phyloP scores from a whole-genome alignment of 2,113 vertebrate species.

The Corythoichthys intestinalis region DNA sequence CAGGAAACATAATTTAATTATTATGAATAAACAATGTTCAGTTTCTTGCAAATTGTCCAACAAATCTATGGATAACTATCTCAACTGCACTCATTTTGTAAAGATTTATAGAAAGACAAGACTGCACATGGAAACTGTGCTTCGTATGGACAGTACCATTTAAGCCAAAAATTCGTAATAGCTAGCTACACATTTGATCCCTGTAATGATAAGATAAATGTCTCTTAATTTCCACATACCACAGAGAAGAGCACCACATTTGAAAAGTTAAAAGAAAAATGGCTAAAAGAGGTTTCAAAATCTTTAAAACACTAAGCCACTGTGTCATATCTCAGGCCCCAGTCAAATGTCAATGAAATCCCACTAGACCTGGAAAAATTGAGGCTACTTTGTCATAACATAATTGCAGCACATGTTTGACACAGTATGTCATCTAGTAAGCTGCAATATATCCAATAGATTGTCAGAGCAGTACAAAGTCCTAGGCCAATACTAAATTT shows the following conservation, averaged over 20 bases:
- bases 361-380: constrained; percentile 12
- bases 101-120: neutral
- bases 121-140: neutral
- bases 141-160: neutral
- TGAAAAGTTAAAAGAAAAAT: too few relatives aligned
- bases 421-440: too few relatives aligned
- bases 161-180: neutral
- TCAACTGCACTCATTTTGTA: neutral
- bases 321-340: too few relatives aligned
- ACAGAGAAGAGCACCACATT: neutral
- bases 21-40: neutral
- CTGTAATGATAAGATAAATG: neutral
- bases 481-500: too few relatives aligned
- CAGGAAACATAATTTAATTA: neutral
- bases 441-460: too few relatives aligned
- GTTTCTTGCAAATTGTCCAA: neutral
- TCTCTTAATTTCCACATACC: neutral
- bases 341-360: neutral
- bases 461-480: too few relatives aligned
- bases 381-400: constrained; percentile 13
- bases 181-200: neutral
- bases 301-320: too few relatives aligned
- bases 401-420: neutral
- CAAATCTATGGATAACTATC: neutral
- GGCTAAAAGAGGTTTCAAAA: too few relatives aligned